Percentiles rank a stretch among this genome's conserved stretches.
These are phyloP conservation scores for Aphelenchoides avenae DNA, from an alignment of 1,140 invertebrate genomes.

Conservation along the genomic window DNA sequence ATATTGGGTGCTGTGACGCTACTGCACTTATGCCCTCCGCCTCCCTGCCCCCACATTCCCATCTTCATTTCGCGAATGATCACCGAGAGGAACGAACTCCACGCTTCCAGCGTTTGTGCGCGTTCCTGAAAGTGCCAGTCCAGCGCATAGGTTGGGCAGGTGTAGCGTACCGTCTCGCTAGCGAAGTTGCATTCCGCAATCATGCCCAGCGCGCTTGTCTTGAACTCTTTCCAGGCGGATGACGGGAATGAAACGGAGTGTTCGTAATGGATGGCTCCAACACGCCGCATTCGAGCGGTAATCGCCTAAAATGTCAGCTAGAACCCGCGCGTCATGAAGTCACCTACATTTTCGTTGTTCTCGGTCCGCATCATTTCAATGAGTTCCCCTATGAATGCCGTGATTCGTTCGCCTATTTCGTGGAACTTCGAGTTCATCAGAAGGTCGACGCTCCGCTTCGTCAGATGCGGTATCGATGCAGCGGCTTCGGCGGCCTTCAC, in stretches of 20 bases:
- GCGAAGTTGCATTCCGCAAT: slow-evolving; percentile 27
- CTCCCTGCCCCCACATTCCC: slow-evolving; percentile 20
- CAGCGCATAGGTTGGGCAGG: neutral
- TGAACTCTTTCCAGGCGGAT: slow-evolving; percentile 38
- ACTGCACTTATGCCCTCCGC: slow-evolving; percentile 8
- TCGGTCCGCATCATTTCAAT: slow-evolving; percentile 27
- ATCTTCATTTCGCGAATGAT: slow-evolving; percentile 43
- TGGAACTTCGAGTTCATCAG: slow-evolving; percentile 25
- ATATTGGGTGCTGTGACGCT: slow-evolving; percentile 10
- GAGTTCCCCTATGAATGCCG: slow-evolving; percentile 24
- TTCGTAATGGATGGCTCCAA: slow-evolving; percentile 35
- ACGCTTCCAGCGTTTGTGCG: slow-evolving; percentile 24
- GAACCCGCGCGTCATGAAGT: neutral
- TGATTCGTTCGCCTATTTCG: slow-evolving; percentile 27
- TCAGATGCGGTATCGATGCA: slow-evolving; percentile 9
- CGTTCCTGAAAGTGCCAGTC: slow-evolving; percentile 25
- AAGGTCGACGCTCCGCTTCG: slow-evolving; percentile 24
- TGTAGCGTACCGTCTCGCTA: slow-evolving; percentile 20
- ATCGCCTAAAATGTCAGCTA: slow-evolving; percentile 18
- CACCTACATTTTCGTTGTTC: slow-evolving; percentile 20
- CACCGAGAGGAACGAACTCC: slow-evolving; percentile 33
- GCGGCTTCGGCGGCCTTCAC: slow-evolving; percentile 15
- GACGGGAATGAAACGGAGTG: slow-evolving; percentile 28
- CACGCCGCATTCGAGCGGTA: slow-evolving; percentile 15
- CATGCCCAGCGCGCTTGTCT: slow-evolving; percentile 9